Conservation (phyloP, 53 echinoderm and acorn worm species). For the Apostichopus leukothele region DNA sequence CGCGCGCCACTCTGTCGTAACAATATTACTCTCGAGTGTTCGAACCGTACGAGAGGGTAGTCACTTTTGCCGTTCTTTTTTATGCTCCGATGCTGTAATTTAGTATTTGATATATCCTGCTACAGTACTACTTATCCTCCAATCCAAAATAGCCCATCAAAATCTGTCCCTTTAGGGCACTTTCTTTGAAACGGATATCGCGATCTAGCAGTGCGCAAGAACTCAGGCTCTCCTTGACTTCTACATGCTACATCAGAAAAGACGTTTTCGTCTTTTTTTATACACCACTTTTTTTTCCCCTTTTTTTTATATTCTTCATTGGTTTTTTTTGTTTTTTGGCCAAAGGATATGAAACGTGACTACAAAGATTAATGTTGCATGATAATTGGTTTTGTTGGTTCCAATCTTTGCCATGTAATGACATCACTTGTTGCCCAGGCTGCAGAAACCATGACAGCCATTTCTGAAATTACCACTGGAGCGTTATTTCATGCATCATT, state of each 20-base stretch:
- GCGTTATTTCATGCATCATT: conserved; percentile 16
- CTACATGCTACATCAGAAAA: too few relatives aligned
- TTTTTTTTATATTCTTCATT: too few relatives aligned
- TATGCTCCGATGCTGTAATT: too few relatives aligned
- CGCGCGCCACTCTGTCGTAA: too few relatives aligned
- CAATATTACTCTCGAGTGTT: too few relatives aligned
- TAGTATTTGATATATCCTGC: too few relatives aligned
- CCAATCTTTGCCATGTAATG: conserved; percentile 7
- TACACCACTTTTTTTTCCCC: too few relatives aligned
- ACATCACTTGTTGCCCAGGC: conserved; percentile 35
- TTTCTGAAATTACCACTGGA: neutral
- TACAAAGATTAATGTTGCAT: conserved; percentile 34
- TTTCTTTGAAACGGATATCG: neutral
- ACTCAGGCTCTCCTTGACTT: neutral
- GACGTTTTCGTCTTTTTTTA: too few relatives aligned
- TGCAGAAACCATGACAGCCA: neutral
- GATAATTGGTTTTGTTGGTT: conserved; percentile 30
- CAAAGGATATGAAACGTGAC: conserved; percentile 37
- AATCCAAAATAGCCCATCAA: neutral
- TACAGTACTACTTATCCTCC: neutral
- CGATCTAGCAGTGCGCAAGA: neutral
- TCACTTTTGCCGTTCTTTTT: too few relatives aligned
- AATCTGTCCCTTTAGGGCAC: neutral
- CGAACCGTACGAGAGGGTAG: too few relatives aligned
- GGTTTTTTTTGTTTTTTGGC: neutral